Conservation (phyloP, 2,888 invertebrate genomes). For the Eupithecia exiguata region DNA sequence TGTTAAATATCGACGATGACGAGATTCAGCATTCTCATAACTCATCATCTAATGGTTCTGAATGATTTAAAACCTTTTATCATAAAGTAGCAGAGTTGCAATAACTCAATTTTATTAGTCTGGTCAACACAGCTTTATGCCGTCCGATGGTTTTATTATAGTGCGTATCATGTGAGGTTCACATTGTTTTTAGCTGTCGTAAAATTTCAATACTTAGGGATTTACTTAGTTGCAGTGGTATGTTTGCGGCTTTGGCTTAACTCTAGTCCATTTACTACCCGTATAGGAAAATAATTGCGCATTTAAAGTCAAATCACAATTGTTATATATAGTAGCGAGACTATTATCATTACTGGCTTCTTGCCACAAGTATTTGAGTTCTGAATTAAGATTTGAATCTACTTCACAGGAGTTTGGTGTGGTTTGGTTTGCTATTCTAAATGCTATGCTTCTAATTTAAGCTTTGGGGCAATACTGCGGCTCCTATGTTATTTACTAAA, state of each 20-base stretch:
- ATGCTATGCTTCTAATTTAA: slow-evolving; percentile 52
- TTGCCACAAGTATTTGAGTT: slow-evolving; percentile 67
- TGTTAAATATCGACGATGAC: slow-evolving; percentile 79
- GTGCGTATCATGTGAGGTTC: slow-evolving; percentile 63
- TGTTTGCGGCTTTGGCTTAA: slow-evolving; percentile 67
- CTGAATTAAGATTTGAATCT: slow-evolving; percentile 53
- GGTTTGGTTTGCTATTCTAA: slow-evolving; percentile 43
- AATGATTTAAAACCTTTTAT: slow-evolving; percentile 83
- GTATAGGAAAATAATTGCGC: slow-evolving; percentile 68
- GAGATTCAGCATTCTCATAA: slow-evolving; percentile 78
- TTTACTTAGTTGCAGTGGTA: slow-evolving; percentile 53
- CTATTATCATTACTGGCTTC: slow-evolving; percentile 70
- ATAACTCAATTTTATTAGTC: slow-evolving; percentile 82
- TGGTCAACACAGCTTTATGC: slow-evolving; percentile 77
- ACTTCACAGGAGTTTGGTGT: slow-evolving; percentile 46
- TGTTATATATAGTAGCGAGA: slow-evolving; percentile 62
- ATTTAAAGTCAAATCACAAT: slow-evolving; percentile 77
- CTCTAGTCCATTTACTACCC: slow-evolving; percentile 56
- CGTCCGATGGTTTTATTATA: slow-evolving; percentile 75
- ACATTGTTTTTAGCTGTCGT: slow-evolving; percentile 64
- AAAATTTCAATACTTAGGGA: slow-evolving; percentile 65
- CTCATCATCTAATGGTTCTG: slow-evolving; percentile 82
- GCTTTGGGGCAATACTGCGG: slow-evolving; percentile 44
- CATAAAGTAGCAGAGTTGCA: slow-evolving; percentile 80
- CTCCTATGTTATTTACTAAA: slow-evolving; percentile 14